Percentiles rank a stretch among this genome's conserved stretches.
Conservation (phyloP, 2,113 vertebrate species). For the Nyctereutes procyonoides region DNA sequence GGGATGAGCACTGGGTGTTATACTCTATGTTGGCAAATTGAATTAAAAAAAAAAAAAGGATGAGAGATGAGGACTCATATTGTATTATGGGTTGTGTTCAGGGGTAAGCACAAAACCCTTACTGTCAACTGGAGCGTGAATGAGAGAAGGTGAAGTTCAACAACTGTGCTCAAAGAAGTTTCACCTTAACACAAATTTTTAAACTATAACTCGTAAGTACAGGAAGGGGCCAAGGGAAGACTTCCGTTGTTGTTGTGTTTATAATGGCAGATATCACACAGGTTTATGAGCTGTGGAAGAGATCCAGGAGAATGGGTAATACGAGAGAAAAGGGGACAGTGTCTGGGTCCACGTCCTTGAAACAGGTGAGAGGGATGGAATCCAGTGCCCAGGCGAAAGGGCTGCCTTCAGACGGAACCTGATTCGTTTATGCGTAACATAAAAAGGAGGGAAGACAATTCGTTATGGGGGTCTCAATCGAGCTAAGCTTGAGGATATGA, state of each 20-base stretch:
- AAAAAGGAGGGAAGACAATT: neutral
- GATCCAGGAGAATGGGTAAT: neutral
- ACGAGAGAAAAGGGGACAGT: neutral
- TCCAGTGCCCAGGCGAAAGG: neutral
- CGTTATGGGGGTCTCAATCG: neutral
- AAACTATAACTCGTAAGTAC: neutral
- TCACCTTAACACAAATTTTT: neutral
- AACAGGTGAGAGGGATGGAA: neutral
- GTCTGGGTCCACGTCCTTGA: neutral
- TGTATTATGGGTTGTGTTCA: no score
- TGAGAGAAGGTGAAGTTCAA: neutral
- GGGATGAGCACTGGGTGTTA: no score
- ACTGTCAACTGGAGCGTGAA: neutral
- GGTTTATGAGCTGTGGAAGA: neutral
- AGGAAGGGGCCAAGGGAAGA: neutral
- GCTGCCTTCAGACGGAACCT: neutral
- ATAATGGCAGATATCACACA: neutral
- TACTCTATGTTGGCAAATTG: no score
- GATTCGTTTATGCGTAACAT: neutral
- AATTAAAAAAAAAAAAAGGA: no score
- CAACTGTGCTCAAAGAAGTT: neutral
- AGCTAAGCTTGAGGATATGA: neutral
- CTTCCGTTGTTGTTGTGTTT: neutral
- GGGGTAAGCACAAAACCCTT: neutral
- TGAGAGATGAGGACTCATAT: neutral